Evolutionary conservation across 2,113 vertebrate genomes (phyloP), one percentile per base, ranked within the genome.

Genomic region (Grallaria varia): DNA sequence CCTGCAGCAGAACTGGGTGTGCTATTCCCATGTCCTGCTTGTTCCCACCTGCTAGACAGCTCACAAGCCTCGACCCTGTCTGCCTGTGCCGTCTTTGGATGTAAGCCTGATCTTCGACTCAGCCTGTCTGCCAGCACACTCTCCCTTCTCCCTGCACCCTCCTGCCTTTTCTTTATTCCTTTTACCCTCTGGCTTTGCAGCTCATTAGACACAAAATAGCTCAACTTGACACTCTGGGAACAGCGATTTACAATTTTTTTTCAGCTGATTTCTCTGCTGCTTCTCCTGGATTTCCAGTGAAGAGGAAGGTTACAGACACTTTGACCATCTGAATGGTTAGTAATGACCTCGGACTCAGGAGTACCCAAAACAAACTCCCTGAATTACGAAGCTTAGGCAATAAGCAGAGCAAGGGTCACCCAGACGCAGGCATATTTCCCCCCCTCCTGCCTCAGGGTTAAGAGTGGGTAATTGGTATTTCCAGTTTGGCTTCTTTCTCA

Each of bases 381-480:
- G 64, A 94, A 89, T 78, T 82, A 80, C 24, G 84, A 84, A 87
- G 83, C 58, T 84, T 77, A 45, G 73, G 85, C 78, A 88, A 88
- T 56, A 93, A 86, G 60, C 68, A 94, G 90, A 96, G 76, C 88
- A 92, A 84, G 73, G 92, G 96, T 93, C 95, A 96, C 45, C 37
- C 79, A 93, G 85, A 78, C 2, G 1, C 49, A 53, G 83, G 44
- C 72, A 27, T 93, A 68, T 86, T 96, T 96, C 5, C 30, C 67
- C 67, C 82, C 62, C 58, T 78, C 2, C n/a, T 93, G 90, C 94
- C 93, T 96, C 92, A 71, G 93, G 96, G 85, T 93, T 97, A 96
- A 93, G 88, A 94, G 83, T 86, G 88, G 90, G 79, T 97, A 97
- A 96, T 96, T 96, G 97, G 90, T 96, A 88, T 94, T 94, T 95